Evolutionary conservation across 2,888 invertebrate genomes (phyloP).

Genomic region (Nudaria mundana): DNA sequence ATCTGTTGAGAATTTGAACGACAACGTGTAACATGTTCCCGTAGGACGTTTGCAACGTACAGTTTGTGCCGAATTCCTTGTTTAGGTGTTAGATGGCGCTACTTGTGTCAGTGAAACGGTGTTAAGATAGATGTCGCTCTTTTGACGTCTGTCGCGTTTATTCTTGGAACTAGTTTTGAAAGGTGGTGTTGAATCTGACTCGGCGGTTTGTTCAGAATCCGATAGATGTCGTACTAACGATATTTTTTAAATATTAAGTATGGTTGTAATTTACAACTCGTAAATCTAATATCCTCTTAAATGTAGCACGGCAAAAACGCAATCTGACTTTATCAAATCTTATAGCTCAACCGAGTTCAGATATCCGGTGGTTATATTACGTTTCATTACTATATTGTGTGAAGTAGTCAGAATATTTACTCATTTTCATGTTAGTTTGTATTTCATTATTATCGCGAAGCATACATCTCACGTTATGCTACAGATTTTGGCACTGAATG

Average conservation of each 20-base stretch:
- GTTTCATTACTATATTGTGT: not conserved
- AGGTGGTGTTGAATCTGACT: constrained; percentile 1
- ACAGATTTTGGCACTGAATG: constrained; percentile 61
- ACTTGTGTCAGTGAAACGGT: constrained; percentile 1
- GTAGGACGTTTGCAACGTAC: constrained; percentile 18
- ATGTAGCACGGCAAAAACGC: no score
- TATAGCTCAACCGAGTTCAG: no score
- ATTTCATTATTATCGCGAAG: constrained; percentile 45
- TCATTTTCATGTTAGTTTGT: constrained; percentile 37
- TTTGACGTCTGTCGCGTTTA: constrained; percentile 1
- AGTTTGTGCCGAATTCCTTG: constrained; percentile 4
- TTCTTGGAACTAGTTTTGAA: constrained; percentile 5
- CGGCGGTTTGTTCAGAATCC: constrained; percentile 29
- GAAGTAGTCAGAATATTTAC: constrained; percentile 21
- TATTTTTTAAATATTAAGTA: not conserved
- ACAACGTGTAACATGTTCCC: constrained; percentile 27
- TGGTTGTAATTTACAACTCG: no score
- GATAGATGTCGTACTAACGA: constrained; percentile 39
- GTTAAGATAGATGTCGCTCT: constrained; percentile 40
- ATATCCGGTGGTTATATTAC: no score
- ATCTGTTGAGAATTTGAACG: constrained; percentile 43
- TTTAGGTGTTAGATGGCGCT: constrained; percentile 24
- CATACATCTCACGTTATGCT: constrained; percentile 43
- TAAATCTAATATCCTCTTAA: no score
- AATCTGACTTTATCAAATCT: no score